phyloP scores from a whole-genome alignment of 2,797 vertebrate species.

The Apodemus agrarius region DNA sequence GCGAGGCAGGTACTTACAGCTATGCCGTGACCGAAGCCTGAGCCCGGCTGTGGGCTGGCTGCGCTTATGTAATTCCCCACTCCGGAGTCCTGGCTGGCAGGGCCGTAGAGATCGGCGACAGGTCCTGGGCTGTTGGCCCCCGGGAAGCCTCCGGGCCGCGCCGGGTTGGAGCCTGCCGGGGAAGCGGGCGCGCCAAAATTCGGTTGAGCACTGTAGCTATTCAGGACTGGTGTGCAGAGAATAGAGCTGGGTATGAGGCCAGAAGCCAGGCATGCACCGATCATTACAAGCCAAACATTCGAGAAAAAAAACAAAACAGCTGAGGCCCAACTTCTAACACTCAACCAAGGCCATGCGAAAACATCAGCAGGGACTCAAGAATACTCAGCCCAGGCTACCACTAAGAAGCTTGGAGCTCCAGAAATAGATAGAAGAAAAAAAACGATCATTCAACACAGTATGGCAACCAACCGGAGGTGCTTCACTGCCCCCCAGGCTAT shows the following conservation, averaged over 20 bases:
- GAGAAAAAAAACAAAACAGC: slow-evolving; percentile 84
- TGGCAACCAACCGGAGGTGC: slow-evolving; percentile 87
- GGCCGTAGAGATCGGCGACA: slow-evolving; percentile 96
- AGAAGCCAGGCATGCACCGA: slow-evolving; percentile 91
- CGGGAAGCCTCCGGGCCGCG: slow-evolving; percentile 97
- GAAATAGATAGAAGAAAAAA: slow-evolving; percentile 87
- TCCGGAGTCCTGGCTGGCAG: slow-evolving; percentile 97
- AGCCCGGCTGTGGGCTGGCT: slow-evolving; percentile 98
- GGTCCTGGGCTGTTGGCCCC: slow-evolving; percentile 98
- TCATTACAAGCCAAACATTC: slow-evolving; percentile 90
- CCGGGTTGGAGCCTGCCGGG: slow-evolving; percentile 96
- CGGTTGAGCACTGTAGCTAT: slow-evolving; percentile 98
- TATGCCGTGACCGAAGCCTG: slow-evolving; percentile 96
- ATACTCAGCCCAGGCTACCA: slow-evolving; percentile 93
- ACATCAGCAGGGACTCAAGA: slow-evolving; percentile 91
- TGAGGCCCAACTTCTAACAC: slow-evolving; percentile 92
- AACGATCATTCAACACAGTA: slow-evolving; percentile 89
- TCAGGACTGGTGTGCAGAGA: slow-evolving; percentile 95
- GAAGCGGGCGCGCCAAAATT: slow-evolving; percentile 95
- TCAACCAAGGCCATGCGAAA: slow-evolving; percentile 95
- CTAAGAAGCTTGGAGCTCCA: slow-evolving; percentile 91
- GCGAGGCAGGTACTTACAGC: slow-evolving; percentile 91
- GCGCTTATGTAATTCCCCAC: slow-evolving; percentile 95
- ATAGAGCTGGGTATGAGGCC: slow-evolving; percentile 92
- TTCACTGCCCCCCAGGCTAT: slow-evolving; percentile 87